These are phyloP conservation scores for Standfussiana lucernea DNA, from an alignment of 2,888 invertebrate species.

Conservation along the genomic window DNA sequence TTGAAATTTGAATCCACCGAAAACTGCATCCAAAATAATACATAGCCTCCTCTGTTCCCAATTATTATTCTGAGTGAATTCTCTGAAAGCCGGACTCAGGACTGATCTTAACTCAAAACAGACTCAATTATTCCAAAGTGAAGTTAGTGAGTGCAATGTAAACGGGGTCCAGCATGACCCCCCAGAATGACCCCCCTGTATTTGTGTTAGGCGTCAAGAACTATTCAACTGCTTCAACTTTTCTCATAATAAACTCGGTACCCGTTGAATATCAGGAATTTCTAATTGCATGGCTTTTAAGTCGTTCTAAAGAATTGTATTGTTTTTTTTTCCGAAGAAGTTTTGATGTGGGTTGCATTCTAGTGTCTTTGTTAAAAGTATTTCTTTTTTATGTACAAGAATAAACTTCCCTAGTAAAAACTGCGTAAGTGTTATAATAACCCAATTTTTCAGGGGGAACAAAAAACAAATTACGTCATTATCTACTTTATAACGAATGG, in stretches of 20 bases:
- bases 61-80: constrained; percentile 34
- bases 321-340: constrained; percentile 3
- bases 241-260: constrained; percentile 64
- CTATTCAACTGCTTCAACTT: constrained; percentile 63
- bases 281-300: constrained; percentile 56
- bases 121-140: constrained; percentile 52
- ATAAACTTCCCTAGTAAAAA: no score
- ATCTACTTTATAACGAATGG: no score
- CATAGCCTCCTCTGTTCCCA: not conserved
- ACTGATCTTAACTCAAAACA: constrained; percentile 32
- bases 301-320: not conserved
- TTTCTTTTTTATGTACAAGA: no score
- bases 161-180: constrained; percentile 45
- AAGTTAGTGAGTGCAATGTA: constrained; percentile 62
- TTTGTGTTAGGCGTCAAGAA: constrained; percentile 67
- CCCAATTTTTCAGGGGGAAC: no score
- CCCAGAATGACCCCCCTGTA: constrained; percentile 41
- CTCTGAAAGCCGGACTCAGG: not conserved
- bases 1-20: not conserved
- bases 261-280: constrained; percentile 56
- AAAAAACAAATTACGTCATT: no score
- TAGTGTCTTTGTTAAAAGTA: no score
- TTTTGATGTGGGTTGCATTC: not conserved
- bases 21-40: constrained; percentile 9
- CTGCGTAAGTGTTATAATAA: no score